Evolutionary conservation across 2,113 vertebrate species (phyloP).

Genomic region (Anhinga anhinga): DNA sequence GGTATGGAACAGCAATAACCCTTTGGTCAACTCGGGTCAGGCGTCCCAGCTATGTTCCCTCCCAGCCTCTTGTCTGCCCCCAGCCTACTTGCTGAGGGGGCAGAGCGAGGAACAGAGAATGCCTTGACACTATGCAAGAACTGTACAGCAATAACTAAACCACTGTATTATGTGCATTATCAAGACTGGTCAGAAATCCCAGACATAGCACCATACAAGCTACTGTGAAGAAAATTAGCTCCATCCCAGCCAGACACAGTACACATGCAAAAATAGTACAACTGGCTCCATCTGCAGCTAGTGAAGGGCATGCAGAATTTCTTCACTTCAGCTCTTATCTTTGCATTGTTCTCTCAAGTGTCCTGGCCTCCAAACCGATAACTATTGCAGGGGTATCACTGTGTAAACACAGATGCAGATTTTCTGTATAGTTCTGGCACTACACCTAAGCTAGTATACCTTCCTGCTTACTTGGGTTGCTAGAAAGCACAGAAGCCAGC

Average conservation of each 20-base stretch:
- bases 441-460: background rate
- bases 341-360: background rate
- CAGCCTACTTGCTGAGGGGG: background rate
- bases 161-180: background rate
- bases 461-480: background rate
- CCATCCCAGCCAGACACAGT: fast-evolving
- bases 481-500: background rate
- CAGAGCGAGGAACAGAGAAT: background rate
- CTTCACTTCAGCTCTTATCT: background rate
- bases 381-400: background rate
- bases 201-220: background rate
- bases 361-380: background rate
- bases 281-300: background rate
- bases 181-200: background rate
- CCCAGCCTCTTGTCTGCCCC: fast-evolving
- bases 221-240: background rate
- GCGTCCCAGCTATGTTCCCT: background rate
- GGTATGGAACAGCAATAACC: background rate
- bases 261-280: background rate
- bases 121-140: background rate
- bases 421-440: background rate
- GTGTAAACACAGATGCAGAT: background rate
- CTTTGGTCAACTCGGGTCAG: background rate
- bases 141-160: background rate
- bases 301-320: background rate